Conservation (phyloP, 2,888 invertebrate genomes). For the Pachymerium ferrugineum region DNA sequence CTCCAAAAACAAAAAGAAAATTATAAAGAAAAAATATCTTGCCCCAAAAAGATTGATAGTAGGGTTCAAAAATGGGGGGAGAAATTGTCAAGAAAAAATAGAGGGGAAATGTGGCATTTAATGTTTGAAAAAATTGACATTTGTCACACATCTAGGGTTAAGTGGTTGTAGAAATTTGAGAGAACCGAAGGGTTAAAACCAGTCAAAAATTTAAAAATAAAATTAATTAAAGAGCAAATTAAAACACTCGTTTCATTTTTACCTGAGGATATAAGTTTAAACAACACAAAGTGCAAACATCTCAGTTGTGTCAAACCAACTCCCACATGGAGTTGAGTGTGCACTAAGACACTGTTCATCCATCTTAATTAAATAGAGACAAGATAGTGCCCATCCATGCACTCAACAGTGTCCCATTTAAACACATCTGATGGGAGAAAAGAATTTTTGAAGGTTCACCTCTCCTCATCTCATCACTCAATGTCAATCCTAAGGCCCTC, state of each 20-base stretch:
- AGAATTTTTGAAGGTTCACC: constrained; percentile 17
- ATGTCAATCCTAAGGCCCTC: constrained; percentile 13
- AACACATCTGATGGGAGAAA: constrained; percentile 16
- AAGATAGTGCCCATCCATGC: constrained; percentile 27
- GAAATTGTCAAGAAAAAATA: too few species aligned
- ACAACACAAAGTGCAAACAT: neutral
- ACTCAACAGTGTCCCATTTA: constrained; percentile 27
- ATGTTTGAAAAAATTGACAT: too few species aligned
- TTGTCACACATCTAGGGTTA: too few species aligned
- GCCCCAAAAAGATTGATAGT: neutral
- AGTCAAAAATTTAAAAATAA: too few species aligned
- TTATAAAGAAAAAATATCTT: neutral
- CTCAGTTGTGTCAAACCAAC: neutral
- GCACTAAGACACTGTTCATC: constrained; percentile 19
- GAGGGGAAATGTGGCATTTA: too few species aligned
- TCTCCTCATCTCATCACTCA: constrained; percentile 22
- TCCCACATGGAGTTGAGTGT: neutral
- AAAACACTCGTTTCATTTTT: neutral
- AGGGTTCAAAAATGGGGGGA: too few species aligned
- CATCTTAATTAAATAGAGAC: constrained; percentile 22
- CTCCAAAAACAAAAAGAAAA: neutral
- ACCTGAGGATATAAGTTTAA: neutral
- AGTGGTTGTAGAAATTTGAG: too few species aligned
- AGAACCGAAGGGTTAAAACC: too few species aligned
- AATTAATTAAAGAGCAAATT: too few species aligned